Evolutionary conservation across 2,888 invertebrate genomes (phyloP).

Genomic region (Apamea monoglypha): DNA sequence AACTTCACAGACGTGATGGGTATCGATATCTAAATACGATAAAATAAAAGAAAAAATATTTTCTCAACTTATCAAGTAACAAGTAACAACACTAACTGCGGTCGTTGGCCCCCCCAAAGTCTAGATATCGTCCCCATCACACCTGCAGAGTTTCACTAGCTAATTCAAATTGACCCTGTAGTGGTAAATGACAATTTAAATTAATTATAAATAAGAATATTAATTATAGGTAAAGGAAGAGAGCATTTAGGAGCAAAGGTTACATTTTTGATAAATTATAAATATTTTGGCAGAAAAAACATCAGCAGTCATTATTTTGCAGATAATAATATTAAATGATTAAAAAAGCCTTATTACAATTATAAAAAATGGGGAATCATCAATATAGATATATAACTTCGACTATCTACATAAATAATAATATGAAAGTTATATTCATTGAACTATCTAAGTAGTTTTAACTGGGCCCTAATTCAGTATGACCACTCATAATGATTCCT

Average conservation of each 20-base stretch:
- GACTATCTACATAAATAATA: slow-evolving; percentile 59
- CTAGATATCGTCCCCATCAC: background rate
- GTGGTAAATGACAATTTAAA: slow-evolving; percentile 41
- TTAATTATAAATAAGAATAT: slow-evolving; percentile 31
- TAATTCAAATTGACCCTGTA: background rate
- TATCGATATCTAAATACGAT: background rate
- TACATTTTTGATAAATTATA: slow-evolving; percentile 17
- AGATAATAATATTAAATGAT: slow-evolving; percentile 16
- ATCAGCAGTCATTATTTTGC: slow-evolving; percentile 39
- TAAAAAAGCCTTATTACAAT: slow-evolving; percentile 35
- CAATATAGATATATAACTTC: slow-evolving; percentile 40
- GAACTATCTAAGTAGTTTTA: slow-evolving; percentile 56
- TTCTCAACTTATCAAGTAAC: background rate
- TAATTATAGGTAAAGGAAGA: slow-evolving; percentile 21
- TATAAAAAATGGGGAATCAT: slow-evolving; percentile 38
- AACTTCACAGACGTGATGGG: no score
- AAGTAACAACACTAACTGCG: background rate
- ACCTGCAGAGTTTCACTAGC: background rate
- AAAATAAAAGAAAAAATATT: background rate
- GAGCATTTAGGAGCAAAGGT: slow-evolving; percentile 3
- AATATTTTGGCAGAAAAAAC: slow-evolving; percentile 24
- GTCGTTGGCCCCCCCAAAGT: background rate
- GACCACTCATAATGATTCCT: background rate
- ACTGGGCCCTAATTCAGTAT: background rate
- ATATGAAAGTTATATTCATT: slow-evolving; percentile 53